A percentile compares a stretch with the other conserved stretches of the same genome.
phyloP scores from a whole-genome alignment of 2,797 vertebrate genomes.

The Micropoecilia bifurca region DNA sequence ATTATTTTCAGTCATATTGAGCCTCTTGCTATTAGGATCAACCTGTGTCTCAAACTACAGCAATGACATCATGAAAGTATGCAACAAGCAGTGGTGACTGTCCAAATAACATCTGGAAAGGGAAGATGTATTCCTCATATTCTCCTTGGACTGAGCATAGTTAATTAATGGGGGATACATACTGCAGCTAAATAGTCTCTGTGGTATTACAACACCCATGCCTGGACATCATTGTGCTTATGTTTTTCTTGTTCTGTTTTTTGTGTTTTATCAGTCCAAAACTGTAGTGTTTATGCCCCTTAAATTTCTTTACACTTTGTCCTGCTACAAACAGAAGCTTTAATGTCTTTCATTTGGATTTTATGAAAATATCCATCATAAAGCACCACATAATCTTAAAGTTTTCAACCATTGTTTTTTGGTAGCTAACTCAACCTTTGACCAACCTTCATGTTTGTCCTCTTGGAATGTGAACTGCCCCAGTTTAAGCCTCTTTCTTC shows the following conservation, averaged over 20 bases:
- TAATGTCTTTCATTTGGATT: background rate
- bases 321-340: background rate
- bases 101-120: slow-evolving; percentile 30
- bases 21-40: slow-evolving; percentile 62
- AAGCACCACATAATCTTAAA: background rate
- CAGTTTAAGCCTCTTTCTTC: background rate
- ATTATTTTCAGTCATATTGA: slow-evolving; percentile 60
- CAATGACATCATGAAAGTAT: slow-evolving; percentile 55
- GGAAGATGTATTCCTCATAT: slow-evolving; percentile 34
- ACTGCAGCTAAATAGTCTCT: background rate
- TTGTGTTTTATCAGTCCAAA: slow-evolving; percentile 2
- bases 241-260: slow-evolving; percentile 2
- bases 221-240: background rate
- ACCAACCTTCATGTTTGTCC: background rate
- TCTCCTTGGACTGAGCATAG: slow-evolving; percentile 28
- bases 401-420: background rate
- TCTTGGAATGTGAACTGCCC: background rate
- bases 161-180: slow-evolving; percentile 9
- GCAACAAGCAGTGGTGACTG: slow-evolving; percentile 46
- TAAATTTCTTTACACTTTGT: background rate
- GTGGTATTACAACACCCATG: background rate
- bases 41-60: slow-evolving; percentile 39
- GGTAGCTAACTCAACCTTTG: background rate
- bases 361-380: background rate
- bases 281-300: background rate